These are phyloP conservation scores for Fragum whitleyi DNA, from an alignment of 2,888 invertebrate genomes.

Conservation along the genomic window DNA sequence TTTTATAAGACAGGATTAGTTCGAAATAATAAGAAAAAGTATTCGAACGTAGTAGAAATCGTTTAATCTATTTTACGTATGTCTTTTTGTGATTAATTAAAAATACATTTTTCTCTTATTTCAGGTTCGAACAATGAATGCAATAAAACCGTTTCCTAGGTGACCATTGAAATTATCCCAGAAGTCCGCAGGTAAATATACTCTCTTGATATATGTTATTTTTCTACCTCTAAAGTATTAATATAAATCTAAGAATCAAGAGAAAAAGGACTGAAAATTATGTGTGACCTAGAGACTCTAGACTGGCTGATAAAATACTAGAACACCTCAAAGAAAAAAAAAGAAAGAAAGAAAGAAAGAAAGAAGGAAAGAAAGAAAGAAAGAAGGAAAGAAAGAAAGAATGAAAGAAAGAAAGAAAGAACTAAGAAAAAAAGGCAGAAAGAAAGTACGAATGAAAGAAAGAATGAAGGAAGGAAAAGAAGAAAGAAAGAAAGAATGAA, in stretches of 20 bases:
- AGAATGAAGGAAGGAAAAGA: background rate
- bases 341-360: background rate
- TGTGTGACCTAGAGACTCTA: too few species aligned
- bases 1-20: too few species aligned
- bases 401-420: background rate
- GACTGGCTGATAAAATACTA: too few species aligned
- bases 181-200: conserved; percentile 9
- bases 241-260: background rate
- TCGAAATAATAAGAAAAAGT: too few species aligned
- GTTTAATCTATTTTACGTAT: too few species aligned
- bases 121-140: conserved; percentile 38
- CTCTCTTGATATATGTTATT: too few species aligned
- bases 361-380: background rate
- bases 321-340: too few species aligned
- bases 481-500: too few species aligned
- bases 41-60: too few species aligned
- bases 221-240: too few species aligned
- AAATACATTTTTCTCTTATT: conserved; percentile 25
- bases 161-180: conserved; percentile 5
- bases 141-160: conserved; percentile 45
- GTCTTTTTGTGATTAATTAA: too few species aligned
- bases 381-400: background rate
- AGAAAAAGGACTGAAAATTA: background rate
- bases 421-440: background rate
- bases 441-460: background rate